Evolutionary conservation across 2,888 invertebrate species (phyloP), one percentile per base, ranked within the genome.

Genomic region (Arctia plantaginis): DNA sequence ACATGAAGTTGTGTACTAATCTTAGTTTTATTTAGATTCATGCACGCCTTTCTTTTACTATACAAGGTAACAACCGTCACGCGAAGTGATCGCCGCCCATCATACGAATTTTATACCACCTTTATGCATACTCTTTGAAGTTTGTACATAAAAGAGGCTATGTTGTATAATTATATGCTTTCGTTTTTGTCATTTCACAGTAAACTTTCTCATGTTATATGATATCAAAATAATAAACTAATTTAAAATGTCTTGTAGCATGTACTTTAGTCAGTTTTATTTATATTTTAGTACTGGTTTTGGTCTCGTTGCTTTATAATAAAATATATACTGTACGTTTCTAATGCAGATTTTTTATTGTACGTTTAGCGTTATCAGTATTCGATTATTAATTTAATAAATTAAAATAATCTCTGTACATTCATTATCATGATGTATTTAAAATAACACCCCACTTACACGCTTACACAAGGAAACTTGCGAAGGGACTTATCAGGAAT

Each of bases 121-220:
- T 80, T 81, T 81, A 83, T 83, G 86, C 88, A 88, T 82, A 80
- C 84, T 86, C 86, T 88, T 87, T 79, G 81, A 86, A 82, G 8
- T 51, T 81, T 84, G 86, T 85, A 86, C 86, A 82, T 86, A 86
- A 87, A 87, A 88, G 85, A 86, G 87, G 86, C 84, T 86, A 87
- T 86, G 86, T 86, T 82, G 84, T 88, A 80, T 85, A 89, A 90
- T 91, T 89, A 89, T 80, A 79, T 85, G 87, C 90, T 91, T 91
- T 91, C 90, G 82, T 86, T 86, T 86, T 87, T 86, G 82, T 82
- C 83, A 85, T 83, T 84, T 85, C 80, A 80, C 83, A 79, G 81
- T 82, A 80, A 72, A 84, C 85, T 83, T 84, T 84, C 82, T 78
- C 80, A 69, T 77, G 65, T 69, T 79, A 62, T n/a, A 12, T 76